Evolutionary conservation across 2,888 invertebrate species (phyloP).

Genomic region (Drosophila macrospina): DNA sequence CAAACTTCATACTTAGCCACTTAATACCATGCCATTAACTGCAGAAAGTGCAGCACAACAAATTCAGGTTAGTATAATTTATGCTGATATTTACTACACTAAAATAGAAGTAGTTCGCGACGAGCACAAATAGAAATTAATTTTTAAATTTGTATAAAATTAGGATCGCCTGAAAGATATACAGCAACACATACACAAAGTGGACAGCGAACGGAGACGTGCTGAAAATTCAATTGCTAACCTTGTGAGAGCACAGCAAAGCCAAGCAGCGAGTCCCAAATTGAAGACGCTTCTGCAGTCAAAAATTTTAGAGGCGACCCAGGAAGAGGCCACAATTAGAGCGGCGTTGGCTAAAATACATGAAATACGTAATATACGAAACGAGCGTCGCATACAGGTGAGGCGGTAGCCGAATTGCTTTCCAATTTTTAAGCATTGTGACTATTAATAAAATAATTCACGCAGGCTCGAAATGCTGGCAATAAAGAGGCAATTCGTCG

Average conservation of each 20-base stretch:
- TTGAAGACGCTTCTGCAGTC: slow-evolving; percentile 92
- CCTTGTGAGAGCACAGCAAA: slow-evolving; percentile 91
- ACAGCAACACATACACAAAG: slow-evolving; percentile 91
- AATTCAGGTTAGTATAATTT: slow-evolving; percentile 86
- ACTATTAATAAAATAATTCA: background rate
- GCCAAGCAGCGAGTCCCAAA: slow-evolving; percentile 88
- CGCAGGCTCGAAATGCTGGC: slow-evolving; percentile 89
- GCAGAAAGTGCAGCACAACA: slow-evolving; percentile 92
- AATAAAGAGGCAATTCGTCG: slow-evolving; percentile 96
- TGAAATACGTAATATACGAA: slow-evolving; percentile 95
- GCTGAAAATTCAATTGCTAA: slow-evolving; percentile 93
- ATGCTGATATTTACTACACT: too few relatives aligned
- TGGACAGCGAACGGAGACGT: slow-evolving; percentile 92
- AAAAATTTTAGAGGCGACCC: slow-evolving; percentile 92
- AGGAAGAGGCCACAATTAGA: slow-evolving; percentile 93
- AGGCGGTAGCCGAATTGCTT: background rate
- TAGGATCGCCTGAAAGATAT: slow-evolving; percentile 93
- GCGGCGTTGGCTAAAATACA: slow-evolving; percentile 94
- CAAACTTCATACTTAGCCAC: background rate
- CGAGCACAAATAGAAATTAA: background rate
- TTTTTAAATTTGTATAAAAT: background rate
- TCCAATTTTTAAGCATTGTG: background rate
- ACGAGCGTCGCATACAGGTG: slow-evolving; percentile 92
- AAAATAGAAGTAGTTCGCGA: background rate
- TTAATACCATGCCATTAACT: slow-evolving; percentile 89